These are phyloP conservation scores for Dryobota labecula DNA, from an alignment of 2,888 invertebrate species.

Conservation along the genomic window DNA sequence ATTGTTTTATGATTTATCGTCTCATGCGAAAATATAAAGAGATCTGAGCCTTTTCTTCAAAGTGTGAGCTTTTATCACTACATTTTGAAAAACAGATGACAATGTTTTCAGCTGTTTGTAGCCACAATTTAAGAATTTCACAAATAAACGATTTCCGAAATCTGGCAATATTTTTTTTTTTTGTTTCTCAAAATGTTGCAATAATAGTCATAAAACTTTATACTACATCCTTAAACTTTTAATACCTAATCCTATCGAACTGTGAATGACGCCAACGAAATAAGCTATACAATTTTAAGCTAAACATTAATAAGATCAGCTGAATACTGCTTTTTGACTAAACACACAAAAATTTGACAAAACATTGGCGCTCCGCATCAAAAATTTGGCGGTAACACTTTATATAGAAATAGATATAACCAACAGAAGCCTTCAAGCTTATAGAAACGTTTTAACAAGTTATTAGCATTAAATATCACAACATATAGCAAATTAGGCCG, in stretches of 20 bases:
- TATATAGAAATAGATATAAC: conserved; percentile 76
- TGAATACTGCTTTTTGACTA: conserved; percentile 70
- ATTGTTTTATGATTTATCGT: conserved; percentile 11
- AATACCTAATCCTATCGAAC: conserved; percentile 44
- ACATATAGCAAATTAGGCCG: conserved; percentile 85
- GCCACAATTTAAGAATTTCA: background rate
- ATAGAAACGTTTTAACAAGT: conserved; percentile 71
- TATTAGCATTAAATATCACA: conserved; percentile 83
- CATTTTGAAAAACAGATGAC: conserved; percentile 11
- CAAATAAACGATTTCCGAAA: background rate
- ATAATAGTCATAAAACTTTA: conserved; percentile 16
- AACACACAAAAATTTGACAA: conserved; percentile 67
- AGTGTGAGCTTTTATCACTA: background rate
- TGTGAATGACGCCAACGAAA: conserved; percentile 60
- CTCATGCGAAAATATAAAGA: conserved; percentile 10
- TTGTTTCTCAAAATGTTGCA: conserved; percentile 26
- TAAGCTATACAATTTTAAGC: conserved; percentile 66
- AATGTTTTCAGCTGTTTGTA: background rate
- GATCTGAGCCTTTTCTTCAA: conserved; percentile 23
- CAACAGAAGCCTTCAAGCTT: conserved; percentile 83
- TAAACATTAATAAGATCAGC: conserved; percentile 64
- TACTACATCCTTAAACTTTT: conserved; percentile 24
- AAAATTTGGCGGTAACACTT: conserved; percentile 69
- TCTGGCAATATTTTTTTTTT: background rate
- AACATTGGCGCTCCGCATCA: conserved; percentile 65